Base-by-base conservation (phyloP, 2,797 vertebrate genomes). In the Darevskia mixta region DNA sequence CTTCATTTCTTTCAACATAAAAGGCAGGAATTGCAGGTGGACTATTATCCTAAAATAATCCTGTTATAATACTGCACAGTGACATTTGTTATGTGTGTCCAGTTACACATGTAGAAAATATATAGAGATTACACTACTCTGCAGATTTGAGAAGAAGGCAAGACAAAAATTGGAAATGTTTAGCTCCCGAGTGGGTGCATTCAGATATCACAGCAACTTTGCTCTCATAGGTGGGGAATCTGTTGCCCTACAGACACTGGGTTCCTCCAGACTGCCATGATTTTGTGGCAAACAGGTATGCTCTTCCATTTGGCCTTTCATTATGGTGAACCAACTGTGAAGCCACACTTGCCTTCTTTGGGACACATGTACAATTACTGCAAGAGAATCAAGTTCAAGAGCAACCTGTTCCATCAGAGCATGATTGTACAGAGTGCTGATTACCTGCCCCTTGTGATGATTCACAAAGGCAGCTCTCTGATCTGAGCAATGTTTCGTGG, bases 1-100 rank as follows among this genome's bases (percentile, higher is more conserved):
- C 45, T 77, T 90, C 85, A 89, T 88, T 43, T 86, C 82, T 92
- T 92, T 92, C 89, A 84, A 94, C 49, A 75, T 86, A 91, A 94
- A 95, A 73, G 83, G 4, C 87, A 91, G 82, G 82, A 77, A 89
- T 90, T 90, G 90, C 90, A 90, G 90, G 66, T 71, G 86, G 75
- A 88, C 25, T 29, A 78, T 93, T 93, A 91, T 81, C 20, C 83
- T 90, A 29, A 90, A 94, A 87, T 91, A 93, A 92, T 94, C 64
- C 87, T 88, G 18, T 87, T 92, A 92, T 86, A 89, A 82, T 66
- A 91, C 27, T 6, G 41, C 92, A 89, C 0, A 61, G 55, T 73
- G 79, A 81, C 86, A 93, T 82, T 93, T 91, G 82, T 88, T 83
- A 91, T 11, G 1, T 49, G 20, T 72, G 9, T 45, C 41, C 86